Base-by-base conservation (phyloP, 1,140 invertebrate genomes). In the Pseudomyrmex gracilis region DNA sequence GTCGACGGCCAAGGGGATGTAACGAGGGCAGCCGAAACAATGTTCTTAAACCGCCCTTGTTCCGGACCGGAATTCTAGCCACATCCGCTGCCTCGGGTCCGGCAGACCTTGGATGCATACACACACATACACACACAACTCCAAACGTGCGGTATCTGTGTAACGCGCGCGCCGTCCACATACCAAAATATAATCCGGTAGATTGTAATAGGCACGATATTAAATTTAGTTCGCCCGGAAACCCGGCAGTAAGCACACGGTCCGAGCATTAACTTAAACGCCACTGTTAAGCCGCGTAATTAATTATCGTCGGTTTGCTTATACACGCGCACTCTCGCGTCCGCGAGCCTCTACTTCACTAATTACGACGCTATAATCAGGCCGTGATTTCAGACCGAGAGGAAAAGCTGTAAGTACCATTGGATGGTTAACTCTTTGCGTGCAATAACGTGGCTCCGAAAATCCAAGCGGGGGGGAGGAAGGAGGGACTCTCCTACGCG, bases 141-240 rank as follows among this genome's bases (percentile, higher is more conserved):
- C 45, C 17, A 34, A 34, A 34, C 34, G 7, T 34, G 34, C 34
- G n/a, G 70, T 66, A 60, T 55, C 68, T 68, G 71, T 55, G 61
- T 15, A 57, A 34, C 34, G 34, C 34, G 34, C 34, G 51, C 68
- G n/a, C 17, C 61, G 45, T 67, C 66, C 71, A 73, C 86, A 80
- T 87, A 87, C 86, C 85, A 88, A 93, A 92, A 92, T 92, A 93
- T 93, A 93, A 93, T 92, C 90, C 90, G 71, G 85, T 88, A 89
- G 87, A 92, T 92, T 91, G 90, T 92, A 92, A 92, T 92, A 90
- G 88, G 90, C 88, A 85, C 85, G 86, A 91, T 92, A 92, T 93
- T 93, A 92, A 93, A 93, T 93, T 93, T 91, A 92, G 92, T 92
- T 92, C 88, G 88, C 85, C 91, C 88, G 92, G 90, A 90, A 90